These are phyloP conservation scores for rat (Rattus norvegicus) DNA, from an alignment of 2,113 vertebrate species.

Conservation along the genomic window DNA sequence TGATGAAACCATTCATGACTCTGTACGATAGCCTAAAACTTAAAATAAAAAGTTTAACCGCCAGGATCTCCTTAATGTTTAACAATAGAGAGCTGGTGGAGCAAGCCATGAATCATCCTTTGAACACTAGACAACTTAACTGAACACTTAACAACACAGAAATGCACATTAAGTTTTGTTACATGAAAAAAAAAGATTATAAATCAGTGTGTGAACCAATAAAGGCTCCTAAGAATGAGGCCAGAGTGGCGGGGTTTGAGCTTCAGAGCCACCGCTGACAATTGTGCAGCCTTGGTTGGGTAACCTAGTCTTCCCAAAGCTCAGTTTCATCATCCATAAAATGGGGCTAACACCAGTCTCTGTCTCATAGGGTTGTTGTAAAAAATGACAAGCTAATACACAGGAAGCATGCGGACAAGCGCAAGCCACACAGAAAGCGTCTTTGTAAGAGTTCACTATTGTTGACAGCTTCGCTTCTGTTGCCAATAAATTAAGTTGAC, in stretches of 20 bases:
- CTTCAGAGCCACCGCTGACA: conserved; percentile 29
- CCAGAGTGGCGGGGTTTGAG: neutral
- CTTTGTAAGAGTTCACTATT: conserved; percentile 7
- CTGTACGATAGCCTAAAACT: neutral
- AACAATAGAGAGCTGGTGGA: conserved; percentile 28
- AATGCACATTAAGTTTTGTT: conserved; percentile 34
- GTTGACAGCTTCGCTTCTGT: conserved; percentile 24
- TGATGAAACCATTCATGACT: neutral
- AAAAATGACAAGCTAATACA: conserved; percentile 11
- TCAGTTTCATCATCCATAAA: conserved; percentile 52
- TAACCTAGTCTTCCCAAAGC: neutral
- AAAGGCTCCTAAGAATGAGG: neutral
- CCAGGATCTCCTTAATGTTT: conserved; percentile 21
- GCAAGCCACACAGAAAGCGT: neutral
- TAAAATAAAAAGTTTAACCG: neutral
- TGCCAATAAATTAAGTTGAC: conserved; percentile 48
- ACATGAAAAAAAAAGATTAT: conserved; percentile 36
- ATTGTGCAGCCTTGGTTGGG: neutral
- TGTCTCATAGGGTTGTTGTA: neutral
- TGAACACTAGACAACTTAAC: conserved; percentile 21
- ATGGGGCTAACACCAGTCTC: neutral
- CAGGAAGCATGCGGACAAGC: conserved; percentile 20
- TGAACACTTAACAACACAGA: conserved; percentile 41
- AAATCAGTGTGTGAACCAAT: neutral
- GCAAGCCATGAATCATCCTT: conserved; percentile 34